A percentile compares a stretch with the other conserved stretches of the same genome.
These are phyloP conservation scores for Hydractinia symbiolongicarpus DNA, from an alignment of 30 jellyfish, hydroid and myxozoan genomes.

Conservation along the genomic window DNA sequence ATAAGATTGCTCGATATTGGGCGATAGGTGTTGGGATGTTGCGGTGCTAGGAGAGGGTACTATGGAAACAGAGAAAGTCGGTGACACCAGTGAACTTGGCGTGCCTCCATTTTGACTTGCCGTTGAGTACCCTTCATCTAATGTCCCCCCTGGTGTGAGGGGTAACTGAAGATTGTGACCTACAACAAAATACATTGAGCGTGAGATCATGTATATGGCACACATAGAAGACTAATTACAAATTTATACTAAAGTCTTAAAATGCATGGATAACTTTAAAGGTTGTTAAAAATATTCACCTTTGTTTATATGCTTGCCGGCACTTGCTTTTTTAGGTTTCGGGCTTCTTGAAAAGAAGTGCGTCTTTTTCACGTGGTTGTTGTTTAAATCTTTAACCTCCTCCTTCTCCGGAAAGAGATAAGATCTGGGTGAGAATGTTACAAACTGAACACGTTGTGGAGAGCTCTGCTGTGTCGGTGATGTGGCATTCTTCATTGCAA, in stretches of 20 bases:
- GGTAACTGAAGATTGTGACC: too few relatives aligned
- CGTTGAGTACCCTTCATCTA: slow-evolving; percentile 2
- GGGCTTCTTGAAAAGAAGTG: too few relatives aligned
- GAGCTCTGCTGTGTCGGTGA: background rate
- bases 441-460: background rate
- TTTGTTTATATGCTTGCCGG: too few relatives aligned
- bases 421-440: slow-evolving; percentile 2
- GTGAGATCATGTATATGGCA: too few relatives aligned
- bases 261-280: too few relatives aligned
- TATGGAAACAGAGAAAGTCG: background rate
- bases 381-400: background rate
- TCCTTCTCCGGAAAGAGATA: background rate
- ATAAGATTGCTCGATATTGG: background rate
- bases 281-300: too few relatives aligned
- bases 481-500: background rate
- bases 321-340: too few relatives aligned
- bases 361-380: background rate
- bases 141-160: too few relatives aligned
- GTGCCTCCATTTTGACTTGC: slow-evolving; percentile 6
- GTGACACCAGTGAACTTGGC: background rate
- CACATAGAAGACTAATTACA: too few relatives aligned
- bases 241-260: too few relatives aligned
- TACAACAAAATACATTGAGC: too few relatives aligned
- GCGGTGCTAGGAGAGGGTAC: background rate
- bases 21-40: background rate